Conservation (phyloP, 2,888 invertebrate species). For the Ganaspis brasiliensis region DNA sequence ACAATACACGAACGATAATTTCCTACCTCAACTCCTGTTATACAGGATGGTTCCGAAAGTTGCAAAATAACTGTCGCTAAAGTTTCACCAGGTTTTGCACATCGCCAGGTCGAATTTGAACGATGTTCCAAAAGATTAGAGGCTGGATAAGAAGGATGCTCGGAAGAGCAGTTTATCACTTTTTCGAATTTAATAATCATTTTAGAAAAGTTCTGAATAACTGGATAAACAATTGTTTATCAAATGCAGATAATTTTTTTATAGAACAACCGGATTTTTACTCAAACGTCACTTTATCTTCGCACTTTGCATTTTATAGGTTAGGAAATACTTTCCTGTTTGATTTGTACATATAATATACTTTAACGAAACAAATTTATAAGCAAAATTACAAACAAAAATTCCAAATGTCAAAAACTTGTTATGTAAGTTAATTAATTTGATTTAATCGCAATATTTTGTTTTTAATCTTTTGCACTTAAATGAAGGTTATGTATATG, state of each 20-base stretch:
- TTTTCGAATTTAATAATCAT: conserved; percentile 76
- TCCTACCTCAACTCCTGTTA: conserved; percentile 76
- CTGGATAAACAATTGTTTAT: no score
- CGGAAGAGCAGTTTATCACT: conserved; percentile 75
- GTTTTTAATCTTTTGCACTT: no score
- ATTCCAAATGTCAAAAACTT: background rate
- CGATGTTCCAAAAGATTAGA: conserved; percentile 72
- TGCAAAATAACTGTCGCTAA: conserved; percentile 73
- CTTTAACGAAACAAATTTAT: no score
- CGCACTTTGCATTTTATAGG: no score
- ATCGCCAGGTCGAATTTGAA: conserved; percentile 72
- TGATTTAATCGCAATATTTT: no score
- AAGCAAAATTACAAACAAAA: no score
- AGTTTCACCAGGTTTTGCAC: conserved; percentile 75
- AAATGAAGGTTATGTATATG: background rate
- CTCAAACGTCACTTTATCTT: no score
- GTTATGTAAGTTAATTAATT: background rate
- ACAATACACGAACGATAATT: conserved; percentile 77
- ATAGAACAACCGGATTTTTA: no score
- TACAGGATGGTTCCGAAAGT: conserved; percentile 70
- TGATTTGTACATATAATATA: no score
- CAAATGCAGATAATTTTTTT: no score
- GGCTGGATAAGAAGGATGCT: conserved; percentile 74
- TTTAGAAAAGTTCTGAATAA: no score
- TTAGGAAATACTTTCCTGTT: no score